Evolutionary conservation across 2,888 invertebrate genomes (phyloP).

Genomic region (Cremastobaeus sp.): DNA sequence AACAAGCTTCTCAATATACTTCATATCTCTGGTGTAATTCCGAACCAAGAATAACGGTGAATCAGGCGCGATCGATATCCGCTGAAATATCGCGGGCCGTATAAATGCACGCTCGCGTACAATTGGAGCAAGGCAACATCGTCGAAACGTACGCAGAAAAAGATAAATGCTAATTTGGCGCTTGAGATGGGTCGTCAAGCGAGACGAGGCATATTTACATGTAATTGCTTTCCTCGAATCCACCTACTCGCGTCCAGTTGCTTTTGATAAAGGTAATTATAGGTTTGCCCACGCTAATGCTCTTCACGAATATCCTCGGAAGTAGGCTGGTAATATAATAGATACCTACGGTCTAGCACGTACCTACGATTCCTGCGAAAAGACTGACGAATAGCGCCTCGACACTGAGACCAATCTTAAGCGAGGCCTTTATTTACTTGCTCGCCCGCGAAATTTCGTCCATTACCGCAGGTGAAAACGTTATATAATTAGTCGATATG

Average conservation of each 20-base stretch:
- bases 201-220: conserved; percentile 73
- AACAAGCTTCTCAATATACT: conserved; percentile 48
- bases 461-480: conserved; percentile 7
- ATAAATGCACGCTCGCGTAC: conserved; percentile 37
- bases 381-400: conserved; percentile 54
- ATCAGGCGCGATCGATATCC: conserved; percentile 58
- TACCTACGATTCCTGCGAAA: conserved; percentile 56
- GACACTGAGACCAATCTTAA: conserved; percentile 22
- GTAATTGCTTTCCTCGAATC: conserved; percentile 76
- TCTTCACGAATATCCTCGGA: conserved; percentile 68
- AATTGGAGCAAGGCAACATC: conserved; percentile 61
- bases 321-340: conserved; percentile 66
- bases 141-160: conserved; percentile 63
- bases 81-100: conserved; percentile 43
- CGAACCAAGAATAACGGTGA: conserved; percentile 57
- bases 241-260: conserved; percentile 74
- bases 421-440: conserved; percentile 4
- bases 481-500: conserved; percentile 18
- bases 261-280: conserved; percentile 75
- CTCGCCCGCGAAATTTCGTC: conserved; percentile 1
- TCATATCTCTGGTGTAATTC: conserved; percentile 41
- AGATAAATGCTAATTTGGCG: conserved; percentile 70
- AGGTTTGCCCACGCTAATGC: conserved; percentile 73
- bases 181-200: conserved; percentile 71
- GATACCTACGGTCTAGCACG: conserved; percentile 64